Percentiles rank a stretch among this genome's conserved stretches.
phyloP scores from a whole-genome alignment of 2,113 vertebrate genomes.

The Propithecus coquereli region DNA sequence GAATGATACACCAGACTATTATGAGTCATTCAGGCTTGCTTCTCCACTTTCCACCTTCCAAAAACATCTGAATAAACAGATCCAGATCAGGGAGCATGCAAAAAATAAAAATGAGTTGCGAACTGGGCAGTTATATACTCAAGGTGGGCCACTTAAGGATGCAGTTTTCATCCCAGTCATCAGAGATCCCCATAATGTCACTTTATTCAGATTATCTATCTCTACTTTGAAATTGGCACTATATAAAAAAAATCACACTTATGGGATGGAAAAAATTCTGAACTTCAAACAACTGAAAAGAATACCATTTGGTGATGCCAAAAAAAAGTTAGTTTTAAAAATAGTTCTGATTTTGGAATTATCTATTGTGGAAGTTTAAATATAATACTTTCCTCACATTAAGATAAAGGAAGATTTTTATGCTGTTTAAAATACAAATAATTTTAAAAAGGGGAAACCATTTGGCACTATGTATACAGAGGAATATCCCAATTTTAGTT shows the following conservation, averaged over 20 bases:
- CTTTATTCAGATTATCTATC: background rate
- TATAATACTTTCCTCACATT: conserved; percentile 17
- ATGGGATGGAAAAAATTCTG: background rate
- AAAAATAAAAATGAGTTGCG: background rate
- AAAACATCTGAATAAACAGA: conserved; percentile 19
- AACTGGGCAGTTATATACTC: background rate
- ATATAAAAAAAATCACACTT: background rate
- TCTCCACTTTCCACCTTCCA: background rate
- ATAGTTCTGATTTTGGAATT: conserved; percentile 13
- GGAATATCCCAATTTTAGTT: conserved; percentile 7
- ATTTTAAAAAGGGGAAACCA: background rate
- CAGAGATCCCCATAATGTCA: background rate
- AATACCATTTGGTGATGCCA: background rate
- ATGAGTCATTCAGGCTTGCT: background rate
- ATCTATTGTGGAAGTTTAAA: conserved; percentile 30
- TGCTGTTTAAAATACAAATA: background rate
- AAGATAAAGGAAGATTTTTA: background rate
- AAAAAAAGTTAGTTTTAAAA: background rate
- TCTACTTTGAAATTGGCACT: background rate
- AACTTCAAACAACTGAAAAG: conserved; percentile 23
- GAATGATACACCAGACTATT: background rate
- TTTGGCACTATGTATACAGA: background rate
- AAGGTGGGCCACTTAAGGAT: background rate
- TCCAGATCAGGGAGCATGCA: background rate
- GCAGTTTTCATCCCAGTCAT: conserved; percentile 17